Evolutionary conservation across 2,113 vertebrate species (phyloP).

Genomic region (Prunella himalayana): DNA sequence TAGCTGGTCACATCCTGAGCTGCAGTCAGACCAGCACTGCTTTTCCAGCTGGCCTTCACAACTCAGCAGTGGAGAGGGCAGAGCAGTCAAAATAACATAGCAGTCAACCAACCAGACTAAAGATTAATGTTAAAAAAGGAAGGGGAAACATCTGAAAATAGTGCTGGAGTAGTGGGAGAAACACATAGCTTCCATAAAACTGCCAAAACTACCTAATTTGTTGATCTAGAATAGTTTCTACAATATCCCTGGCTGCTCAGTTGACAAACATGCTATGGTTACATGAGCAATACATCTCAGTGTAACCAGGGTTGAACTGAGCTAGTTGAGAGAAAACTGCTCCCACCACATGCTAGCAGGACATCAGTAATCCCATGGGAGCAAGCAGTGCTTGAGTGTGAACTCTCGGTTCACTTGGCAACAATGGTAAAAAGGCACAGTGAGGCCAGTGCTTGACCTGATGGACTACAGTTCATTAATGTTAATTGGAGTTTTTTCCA

Average conservation of each 20-base stretch:
- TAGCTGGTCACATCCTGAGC: neutral
- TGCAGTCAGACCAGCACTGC: neutral
- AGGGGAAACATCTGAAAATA: neutral
- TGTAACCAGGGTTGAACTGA: rapidly evolving
- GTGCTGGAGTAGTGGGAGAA: neutral
- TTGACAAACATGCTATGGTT: neutral
- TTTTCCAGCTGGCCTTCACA: neutral
- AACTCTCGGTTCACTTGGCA: neutral
- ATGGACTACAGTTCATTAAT: neutral
- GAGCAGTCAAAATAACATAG: neutral
- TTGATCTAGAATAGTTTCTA: neutral
- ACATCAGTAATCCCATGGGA: neutral
- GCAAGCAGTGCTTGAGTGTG: neutral
- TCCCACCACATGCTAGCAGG: neutral
- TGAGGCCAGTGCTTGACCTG: neutral
- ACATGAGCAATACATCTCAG: neutral
- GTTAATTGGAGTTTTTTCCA: neutral
- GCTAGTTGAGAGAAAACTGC: neutral
- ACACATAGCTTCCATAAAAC: rapidly evolving
- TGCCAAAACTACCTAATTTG: neutral
- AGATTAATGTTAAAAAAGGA: neutral
- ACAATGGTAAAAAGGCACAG: neutral
- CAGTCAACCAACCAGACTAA: neutral
- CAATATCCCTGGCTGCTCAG: neutral
- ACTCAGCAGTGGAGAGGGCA: neutral